Evolutionary conservation across 2,888 invertebrate species (phyloP), one percentile per base, ranked within the genome.

Genomic region (Dusona sp.): DNA sequence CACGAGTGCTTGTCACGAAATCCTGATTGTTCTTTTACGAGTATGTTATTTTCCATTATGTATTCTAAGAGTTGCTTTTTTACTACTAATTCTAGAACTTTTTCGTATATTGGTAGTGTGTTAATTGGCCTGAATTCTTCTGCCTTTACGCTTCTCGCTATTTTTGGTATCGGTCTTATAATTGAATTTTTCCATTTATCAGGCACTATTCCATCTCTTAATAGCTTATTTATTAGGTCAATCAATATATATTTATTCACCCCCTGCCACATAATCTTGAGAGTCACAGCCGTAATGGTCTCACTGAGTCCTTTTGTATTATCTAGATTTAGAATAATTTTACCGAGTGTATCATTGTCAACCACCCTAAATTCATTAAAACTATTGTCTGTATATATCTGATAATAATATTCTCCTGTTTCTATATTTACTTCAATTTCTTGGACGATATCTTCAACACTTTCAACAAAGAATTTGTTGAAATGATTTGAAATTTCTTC

Each of bases 401-500:
- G 42, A 25, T 79, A 25, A 42, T 8, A 9, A 36, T 77, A 8
- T 36, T 36, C 6, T n/a, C 54, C 36, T 16, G 29, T n/a, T 16
- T 73, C 54, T 29, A 6, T 29, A 22, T 45, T 25, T 11, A 7
- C n/a, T 67, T 6, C 29, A 13, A 65, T 54, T 73, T 82, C 68
- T 19, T 73, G 51, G 13, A 85, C 68, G n/a, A 85, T 85, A 4
- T 42, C 65, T 36, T 80, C 77, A 38, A 79, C 61, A 42, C 85
- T 86, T 25, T 67, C 16, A 33, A 83, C 73, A 67, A 85, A 87
- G 65, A 73, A 87, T 48, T 57, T 45, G 54, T 85, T 87, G 84
- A 88, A 70, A 87, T 90, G 29, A 86, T 88, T 75, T 79, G 91
- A 36, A 77, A 87, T 54, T 65, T 65, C 36, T 42, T 36, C 19